Evolutionary conservation across 2,888 invertebrate species (phyloP).

Genomic region (Drosophila neonasuta): DNA sequence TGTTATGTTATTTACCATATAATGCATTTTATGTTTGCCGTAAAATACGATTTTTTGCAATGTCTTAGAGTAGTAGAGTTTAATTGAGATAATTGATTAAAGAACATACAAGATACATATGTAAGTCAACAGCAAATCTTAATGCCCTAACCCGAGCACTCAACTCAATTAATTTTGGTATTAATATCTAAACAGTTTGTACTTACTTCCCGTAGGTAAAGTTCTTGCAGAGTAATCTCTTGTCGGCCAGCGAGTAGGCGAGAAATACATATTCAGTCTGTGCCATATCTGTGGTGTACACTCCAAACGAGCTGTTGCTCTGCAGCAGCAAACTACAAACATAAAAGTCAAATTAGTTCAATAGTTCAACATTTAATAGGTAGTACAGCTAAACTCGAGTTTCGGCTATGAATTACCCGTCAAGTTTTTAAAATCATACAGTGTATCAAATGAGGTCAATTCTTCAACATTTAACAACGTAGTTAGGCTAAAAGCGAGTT

Average conservation of each 20-base stretch:
- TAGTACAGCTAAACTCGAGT: not conserved
- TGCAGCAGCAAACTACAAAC: constrained; percentile 68
- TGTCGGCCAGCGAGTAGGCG: constrained; percentile 70
- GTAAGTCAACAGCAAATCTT: constrained; percentile 44
- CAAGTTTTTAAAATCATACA: no score
- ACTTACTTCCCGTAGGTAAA: constrained; percentile 79
- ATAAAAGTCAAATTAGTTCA: not conserved
- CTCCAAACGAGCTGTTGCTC: constrained; percentile 69
- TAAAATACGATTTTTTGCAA: constrained; percentile 81
- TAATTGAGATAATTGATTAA: constrained; percentile 54
- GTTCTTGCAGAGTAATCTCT: constrained; percentile 70
- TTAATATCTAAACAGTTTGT: constrained; percentile 1
- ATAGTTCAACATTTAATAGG: not conserved
- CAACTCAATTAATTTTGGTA: constrained; percentile 4
- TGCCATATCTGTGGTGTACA: constrained; percentile 67
- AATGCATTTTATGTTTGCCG: constrained; percentile 81
- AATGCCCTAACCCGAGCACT: constrained; percentile 26
- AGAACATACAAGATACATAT: constrained; percentile 59
- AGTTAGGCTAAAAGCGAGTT: no score
- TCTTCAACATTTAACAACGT: no score
- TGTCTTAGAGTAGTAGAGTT: constrained; percentile 63
- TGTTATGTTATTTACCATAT: constrained; percentile 79
- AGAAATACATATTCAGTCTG: constrained; percentile 76
- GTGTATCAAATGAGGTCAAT: no score
- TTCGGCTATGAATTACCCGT: not conserved